Evolutionary conservation across 2,797 vertebrate species (phyloP).

Genomic region (Garrulus glandarius): DNA sequence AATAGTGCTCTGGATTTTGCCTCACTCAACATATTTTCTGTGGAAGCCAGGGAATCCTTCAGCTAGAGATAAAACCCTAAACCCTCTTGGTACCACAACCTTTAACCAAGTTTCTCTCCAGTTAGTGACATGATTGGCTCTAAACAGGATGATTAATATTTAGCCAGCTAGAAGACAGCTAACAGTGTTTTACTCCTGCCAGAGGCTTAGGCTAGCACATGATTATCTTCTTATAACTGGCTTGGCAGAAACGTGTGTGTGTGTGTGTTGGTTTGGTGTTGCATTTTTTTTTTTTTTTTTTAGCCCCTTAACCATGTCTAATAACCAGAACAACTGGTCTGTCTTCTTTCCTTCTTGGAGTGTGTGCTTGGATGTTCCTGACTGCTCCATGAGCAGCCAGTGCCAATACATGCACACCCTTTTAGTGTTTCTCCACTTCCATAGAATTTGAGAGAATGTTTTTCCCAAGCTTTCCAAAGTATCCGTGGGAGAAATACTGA

Average conservation of each 20-base stretch:
- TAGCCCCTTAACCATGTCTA: conserved; percentile 22
- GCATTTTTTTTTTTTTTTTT: background rate
- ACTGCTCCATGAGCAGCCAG: background rate
- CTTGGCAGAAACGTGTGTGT: conserved; percentile 38
- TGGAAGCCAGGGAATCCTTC: background rate
- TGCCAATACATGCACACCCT: conserved; percentile 13
- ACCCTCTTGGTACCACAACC: background rate
- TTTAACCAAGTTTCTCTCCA: conserved; percentile 36
- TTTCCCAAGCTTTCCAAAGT: background rate
- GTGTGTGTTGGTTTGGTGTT: conserved; percentile 3
- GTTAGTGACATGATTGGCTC: conserved; percentile 42
- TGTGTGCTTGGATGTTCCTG: conserved; percentile 20
- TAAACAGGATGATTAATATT: conserved; percentile 56
- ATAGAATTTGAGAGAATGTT: background rate
- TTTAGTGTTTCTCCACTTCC: background rate
- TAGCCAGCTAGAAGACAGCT: conserved; percentile 55
- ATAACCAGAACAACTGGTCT: conserved; percentile 55
- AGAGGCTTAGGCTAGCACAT: conserved; percentile 52
- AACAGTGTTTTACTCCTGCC: conserved; percentile 54
- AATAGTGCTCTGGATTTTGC: background rate
- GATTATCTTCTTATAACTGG: conserved; percentile 60
- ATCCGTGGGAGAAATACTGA: background rate
- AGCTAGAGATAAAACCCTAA: background rate
- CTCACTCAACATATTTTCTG: background rate
- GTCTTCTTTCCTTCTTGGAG: conserved; percentile 45